These are phyloP conservation scores for Ostrea denselamellosa DNA, from an alignment of 1,140 invertebrate genomes.

Conservation along the genomic window DNA sequence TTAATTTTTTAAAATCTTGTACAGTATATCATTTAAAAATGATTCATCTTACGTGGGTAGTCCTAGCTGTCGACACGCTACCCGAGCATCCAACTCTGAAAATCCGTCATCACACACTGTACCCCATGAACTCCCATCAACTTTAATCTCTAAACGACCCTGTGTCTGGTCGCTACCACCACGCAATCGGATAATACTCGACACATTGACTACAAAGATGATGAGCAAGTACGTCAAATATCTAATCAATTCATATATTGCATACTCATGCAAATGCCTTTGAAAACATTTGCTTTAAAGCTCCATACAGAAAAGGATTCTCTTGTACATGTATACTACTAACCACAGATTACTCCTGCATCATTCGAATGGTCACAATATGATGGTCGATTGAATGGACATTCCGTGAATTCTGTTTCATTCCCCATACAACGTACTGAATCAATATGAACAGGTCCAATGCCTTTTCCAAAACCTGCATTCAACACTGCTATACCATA, in stretches of 20 bases:
- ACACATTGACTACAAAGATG: neutral
- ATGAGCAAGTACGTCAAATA: neutral
- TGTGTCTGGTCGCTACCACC: neutral
- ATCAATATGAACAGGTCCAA: neutral
- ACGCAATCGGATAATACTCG: neutral
- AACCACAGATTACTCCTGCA: neutral
- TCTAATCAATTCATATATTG: neutral
- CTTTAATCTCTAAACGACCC: neutral
- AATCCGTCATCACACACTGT: neutral
- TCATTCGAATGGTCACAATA: neutral
- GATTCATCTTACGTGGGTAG: conserved; percentile 3
- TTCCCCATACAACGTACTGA: neutral
- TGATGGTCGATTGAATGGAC: neutral
- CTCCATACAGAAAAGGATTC: neutral
- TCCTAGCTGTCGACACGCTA: neutral
- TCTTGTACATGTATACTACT: neutral
- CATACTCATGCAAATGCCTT: neutral
- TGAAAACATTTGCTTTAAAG: neutral
- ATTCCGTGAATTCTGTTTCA: neutral
- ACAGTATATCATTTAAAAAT: too few relatives aligned
- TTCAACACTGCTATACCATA: neutral
- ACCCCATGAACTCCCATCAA: neutral
- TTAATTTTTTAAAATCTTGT: too few relatives aligned
- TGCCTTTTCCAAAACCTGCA: neutral
- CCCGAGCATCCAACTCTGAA: neutral